Percentiles rank a stretch among this genome's conserved stretches.
These are phyloP conservation scores for Sphinx pinastri DNA, from an alignment of 2,888 invertebrate species.

Conservation along the genomic window DNA sequence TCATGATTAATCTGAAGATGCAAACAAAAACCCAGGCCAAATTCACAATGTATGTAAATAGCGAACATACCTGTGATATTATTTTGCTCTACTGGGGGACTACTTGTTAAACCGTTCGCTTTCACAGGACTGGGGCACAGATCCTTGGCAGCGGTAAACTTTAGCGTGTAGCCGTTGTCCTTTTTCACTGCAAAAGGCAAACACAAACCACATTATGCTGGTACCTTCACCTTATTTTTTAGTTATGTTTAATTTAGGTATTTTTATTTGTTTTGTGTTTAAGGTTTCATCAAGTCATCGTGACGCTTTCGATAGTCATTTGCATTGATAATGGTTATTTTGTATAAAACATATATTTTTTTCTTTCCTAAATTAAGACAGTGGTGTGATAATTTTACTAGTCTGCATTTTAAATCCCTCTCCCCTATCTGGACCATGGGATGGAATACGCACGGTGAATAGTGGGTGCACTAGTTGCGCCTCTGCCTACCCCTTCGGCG, in stretches of 20 bases:
- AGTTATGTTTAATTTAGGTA: neutral
- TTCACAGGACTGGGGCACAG: conserved; percentile 80
- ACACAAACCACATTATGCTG: conserved; percentile 30
- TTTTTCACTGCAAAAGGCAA: conserved; percentile 73
- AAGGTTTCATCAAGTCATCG: conserved; percentile 2
- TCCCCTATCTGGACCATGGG: no score
- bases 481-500: no score
- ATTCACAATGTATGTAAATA: conserved; percentile 24
- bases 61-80: conserved; percentile 69
- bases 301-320: neutral
- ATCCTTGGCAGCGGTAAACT: conserved; percentile 78
- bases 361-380: neutral
- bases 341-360: neutral
- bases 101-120: conserved; percentile 77
- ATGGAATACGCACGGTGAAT: no score
- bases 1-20: conserved; percentile 21
- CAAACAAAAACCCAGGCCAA: conserved; percentile 18
- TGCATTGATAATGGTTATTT: neutral
- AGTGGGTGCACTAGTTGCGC: no score
- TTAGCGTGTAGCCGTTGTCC: conserved; percentile 80
- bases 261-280: conserved; percentile 1
- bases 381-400: neutral
- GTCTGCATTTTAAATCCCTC: conserved; percentile 4
- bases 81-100: conserved; percentile 79
- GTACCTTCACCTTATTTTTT: conserved; percentile 12